phyloP scores from a whole-genome alignment of 1,140 invertebrate genomes.

The Musca domestica region DNA sequence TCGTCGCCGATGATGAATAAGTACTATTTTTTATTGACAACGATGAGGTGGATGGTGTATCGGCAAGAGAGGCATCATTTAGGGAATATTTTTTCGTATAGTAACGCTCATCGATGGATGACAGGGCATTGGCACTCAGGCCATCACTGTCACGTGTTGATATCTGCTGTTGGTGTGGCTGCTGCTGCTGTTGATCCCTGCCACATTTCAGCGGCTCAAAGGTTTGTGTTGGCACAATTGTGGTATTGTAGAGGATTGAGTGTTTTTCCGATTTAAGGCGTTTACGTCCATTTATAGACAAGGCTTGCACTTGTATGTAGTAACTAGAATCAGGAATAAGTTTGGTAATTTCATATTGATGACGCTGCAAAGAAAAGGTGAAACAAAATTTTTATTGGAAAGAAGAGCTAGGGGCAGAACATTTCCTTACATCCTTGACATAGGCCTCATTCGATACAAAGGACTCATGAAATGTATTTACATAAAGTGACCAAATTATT shows the following conservation, averaged over 20 bases:
- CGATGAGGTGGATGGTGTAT: not conserved
- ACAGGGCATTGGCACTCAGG: not conserved
- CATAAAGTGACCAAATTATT: constrained; percentile 48
- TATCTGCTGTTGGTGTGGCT: not conserved
- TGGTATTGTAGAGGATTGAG: constrained; percentile 66
- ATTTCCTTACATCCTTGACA: constrained; percentile 55
- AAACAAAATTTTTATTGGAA: not conserved
- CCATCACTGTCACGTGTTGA: constrained; percentile 19
- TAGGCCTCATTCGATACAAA: constrained; percentile 36
- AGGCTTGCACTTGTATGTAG: constrained; percentile 70
- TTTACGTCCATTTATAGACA: constrained; percentile 63
- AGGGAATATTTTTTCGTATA: constrained; percentile 1
- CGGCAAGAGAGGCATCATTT: not conserved
- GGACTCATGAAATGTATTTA: constrained; percentile 34
- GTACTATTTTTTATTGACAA: constrained; percentile 15
- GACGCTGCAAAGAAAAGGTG: constrained; percentile 30
- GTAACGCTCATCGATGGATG: not conserved
- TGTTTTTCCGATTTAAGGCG: constrained; percentile 66
- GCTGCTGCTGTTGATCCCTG: constrained; percentile 26
- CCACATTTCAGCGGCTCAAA: constrained; percentile 36
- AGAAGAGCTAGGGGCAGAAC: too few relatives aligned
- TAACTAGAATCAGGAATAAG: constrained; percentile 65
- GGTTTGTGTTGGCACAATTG: constrained; percentile 38
- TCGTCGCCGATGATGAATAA: not conserved
- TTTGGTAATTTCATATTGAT: constrained; percentile 58